A percentile compares a stretch with the other conserved stretches of the same genome.
These are phyloP conservation scores for pig (Sus scrofa) DNA, from an alignment of 2,113 vertebrate species.

Conservation along the genomic window DNA sequence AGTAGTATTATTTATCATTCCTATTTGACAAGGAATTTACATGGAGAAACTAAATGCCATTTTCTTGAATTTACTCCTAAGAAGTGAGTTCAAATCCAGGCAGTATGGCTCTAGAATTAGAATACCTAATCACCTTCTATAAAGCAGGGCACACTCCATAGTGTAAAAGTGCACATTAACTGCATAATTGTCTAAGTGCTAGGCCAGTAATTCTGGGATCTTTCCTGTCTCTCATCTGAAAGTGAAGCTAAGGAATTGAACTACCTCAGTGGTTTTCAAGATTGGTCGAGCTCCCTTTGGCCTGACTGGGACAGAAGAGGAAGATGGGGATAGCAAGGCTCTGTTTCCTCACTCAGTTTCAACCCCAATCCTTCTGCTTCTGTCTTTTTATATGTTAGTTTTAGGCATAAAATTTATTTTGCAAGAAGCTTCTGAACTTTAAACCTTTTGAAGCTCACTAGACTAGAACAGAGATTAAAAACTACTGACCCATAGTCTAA, in stretches of 20 bases:
- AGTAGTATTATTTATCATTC: neutral
- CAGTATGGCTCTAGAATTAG: neutral
- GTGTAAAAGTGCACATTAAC: neutral
- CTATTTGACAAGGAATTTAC: neutral
- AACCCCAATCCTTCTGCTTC: neutral
- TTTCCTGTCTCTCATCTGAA: neutral
- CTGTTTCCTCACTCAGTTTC: neutral
- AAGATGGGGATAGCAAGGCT: neutral
- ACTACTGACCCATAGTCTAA: neutral
- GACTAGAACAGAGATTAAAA: neutral
- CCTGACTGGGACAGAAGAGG: neutral
- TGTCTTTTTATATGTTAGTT: neutral
- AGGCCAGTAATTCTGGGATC: neutral
- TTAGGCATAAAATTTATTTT: neutral
- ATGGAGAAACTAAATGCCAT: neutral
- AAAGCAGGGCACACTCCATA: neutral
- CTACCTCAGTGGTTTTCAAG: neutral
- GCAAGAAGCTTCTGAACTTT: neutral
- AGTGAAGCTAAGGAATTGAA: neutral
- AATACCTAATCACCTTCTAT: neutral
- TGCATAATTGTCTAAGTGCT: neutral
- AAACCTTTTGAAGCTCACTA: constrained; percentile 20
- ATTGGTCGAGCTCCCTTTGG: neutral
- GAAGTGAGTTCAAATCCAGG: neutral
- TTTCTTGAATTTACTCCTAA: neutral